phyloP scores from a whole-genome alignment of 1,140 invertebrate genomes.

The Solenopsis invicta region DNA sequence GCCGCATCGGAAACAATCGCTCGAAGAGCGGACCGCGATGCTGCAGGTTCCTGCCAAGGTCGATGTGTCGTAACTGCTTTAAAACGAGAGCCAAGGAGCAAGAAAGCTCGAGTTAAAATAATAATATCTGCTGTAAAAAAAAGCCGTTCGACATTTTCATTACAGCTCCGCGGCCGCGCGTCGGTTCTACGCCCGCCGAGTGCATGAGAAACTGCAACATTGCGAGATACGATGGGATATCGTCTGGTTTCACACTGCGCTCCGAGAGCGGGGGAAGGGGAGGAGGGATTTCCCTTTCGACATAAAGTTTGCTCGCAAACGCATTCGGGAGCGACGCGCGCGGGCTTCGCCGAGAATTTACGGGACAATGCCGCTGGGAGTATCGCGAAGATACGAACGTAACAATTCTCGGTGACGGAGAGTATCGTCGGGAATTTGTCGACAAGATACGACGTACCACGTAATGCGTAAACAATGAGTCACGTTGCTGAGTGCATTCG shows the following conservation, averaged over 20 bases:
- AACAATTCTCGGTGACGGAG: constrained; percentile 26
- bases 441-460: background rate
- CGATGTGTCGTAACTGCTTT: background rate
- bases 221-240: constrained; percentile 1
- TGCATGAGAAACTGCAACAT: background rate
- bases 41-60: background rate
- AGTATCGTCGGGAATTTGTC: constrained; percentile 30
- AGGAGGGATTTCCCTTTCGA: constrained; percentile 37
- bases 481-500: background rate
- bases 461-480: constrained; percentile 39
- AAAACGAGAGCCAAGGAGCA: no score
- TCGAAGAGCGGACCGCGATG: background rate
- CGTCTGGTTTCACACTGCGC: background rate
- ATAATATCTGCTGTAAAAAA: constrained; percentile 62
- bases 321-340: constrained; percentile 5
- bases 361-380: constrained; percentile 30
- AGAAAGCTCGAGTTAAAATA: constrained; percentile 50
- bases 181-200: constrained; percentile 20
- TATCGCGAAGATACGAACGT: constrained; percentile 35
- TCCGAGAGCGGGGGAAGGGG: background rate
- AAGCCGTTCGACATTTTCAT: constrained; percentile 49
- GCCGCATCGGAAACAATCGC: constrained; percentile 67
- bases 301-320: constrained; percentile 21
- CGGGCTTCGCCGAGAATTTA: constrained; percentile 29
- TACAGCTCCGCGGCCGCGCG: background rate